Conservation (phyloP, 30 jellyfish, hydroid and myxozoan genomes). For the Turritopsis rubra region DNA sequence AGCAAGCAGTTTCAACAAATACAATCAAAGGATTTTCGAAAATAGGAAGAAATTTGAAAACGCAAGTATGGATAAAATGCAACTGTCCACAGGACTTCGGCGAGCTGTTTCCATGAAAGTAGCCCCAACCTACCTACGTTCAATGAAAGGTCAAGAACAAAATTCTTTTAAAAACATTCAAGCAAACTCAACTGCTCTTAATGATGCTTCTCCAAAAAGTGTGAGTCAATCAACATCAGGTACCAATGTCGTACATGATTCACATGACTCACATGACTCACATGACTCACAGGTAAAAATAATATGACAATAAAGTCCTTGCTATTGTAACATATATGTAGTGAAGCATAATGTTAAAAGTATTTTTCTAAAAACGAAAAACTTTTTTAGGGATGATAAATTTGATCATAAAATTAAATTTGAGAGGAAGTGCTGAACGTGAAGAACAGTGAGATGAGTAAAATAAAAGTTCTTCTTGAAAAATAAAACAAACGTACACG, state of each 20-base stretch:
- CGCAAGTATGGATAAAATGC: background rate
- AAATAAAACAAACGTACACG: too few species aligned
- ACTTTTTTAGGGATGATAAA: too few species aligned
- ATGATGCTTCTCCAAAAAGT: background rate
- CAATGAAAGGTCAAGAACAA: background rate
- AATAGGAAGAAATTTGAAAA: background rate
- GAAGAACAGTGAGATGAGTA: too few species aligned
- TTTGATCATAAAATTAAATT: too few species aligned
- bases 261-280: too few species aligned
- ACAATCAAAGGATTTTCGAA: background rate
- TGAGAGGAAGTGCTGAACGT: too few species aligned
- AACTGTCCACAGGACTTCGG: background rate
- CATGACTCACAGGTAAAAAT: background rate
- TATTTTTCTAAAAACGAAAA: too few species aligned
- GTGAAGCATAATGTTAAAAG: too few species aligned
- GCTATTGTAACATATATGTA: too few species aligned
- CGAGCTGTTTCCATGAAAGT: slow-evolving; percentile 12
- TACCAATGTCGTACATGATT: background rate
- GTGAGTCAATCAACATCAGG: background rate
- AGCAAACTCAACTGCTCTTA: background rate
- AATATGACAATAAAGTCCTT: too few species aligned
- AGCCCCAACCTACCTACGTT: background rate
- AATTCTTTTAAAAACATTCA: background rate
- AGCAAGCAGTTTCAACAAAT: background rate
- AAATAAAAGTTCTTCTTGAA: too few species aligned